Base-by-base conservation (phyloP, 1,140 invertebrate species). In the Dendrolimus kikuchii region DNA sequence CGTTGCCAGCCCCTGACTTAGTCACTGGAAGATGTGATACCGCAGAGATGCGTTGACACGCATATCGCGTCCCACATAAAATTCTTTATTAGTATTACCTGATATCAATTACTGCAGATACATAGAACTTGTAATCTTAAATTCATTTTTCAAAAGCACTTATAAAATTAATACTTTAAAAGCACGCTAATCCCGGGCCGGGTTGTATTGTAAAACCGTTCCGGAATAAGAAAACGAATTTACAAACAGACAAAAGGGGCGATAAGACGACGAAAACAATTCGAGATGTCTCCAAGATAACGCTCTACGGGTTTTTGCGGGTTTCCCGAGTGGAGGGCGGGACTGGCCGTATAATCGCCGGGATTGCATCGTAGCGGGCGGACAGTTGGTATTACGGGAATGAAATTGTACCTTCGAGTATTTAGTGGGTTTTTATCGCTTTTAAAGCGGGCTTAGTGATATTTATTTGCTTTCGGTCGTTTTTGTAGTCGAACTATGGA, bases 261-360 rank as follows among this genome's bases (percentile, higher is more conserved):
- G 62, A 64, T 64, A 64, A 64, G 62, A 53, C 51, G 49, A 55
- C 55, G 62, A 64, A 64, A 64, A 64, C 62, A 60, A 64, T 64
- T 60, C 59, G 59, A 60, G 62, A 58, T 60, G 49, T 53, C 5
- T 40, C 8, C 23, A 40, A 60, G 62, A 64, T 60, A 60, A 55
- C 49, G 45, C 42, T 39, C 51, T 46, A 37, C 53, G 57, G 46
- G 55, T 56, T 61, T 61, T 57, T 61, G 51, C 9, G 51, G 50
- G 55, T 50, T 47, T 50, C 42, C 7, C 39, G 38, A 50, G 9
- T 40, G n/a, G 40, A 38, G 38, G 9, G 38, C 49, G 49, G 23
- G 23, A 23, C 23, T 23, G 23, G 23, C 23, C 23, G 23, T 38
- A 50, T 50, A 41, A 50, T 50, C 49, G 23, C 37, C 23, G 23